Evolutionary conservation across 2,797 vertebrate species (phyloP), one percentile per base, ranked within the genome.

Genomic region (Amblyraja radiata): DNA sequence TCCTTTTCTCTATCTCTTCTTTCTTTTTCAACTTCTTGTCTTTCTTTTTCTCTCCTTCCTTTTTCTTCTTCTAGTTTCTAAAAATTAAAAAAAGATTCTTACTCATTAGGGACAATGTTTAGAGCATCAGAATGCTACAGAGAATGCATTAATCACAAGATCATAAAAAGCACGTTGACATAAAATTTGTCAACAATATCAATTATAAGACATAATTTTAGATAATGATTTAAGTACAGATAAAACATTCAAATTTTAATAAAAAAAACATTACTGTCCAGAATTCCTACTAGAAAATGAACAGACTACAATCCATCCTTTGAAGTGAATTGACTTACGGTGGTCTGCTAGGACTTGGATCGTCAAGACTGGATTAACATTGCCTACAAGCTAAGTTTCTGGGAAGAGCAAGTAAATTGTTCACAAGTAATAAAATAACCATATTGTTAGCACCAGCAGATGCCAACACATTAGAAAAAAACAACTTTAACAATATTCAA

Each of bases 351-450:
- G 96, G 98, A 98, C 98, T 97, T 98, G 98, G 98, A 97, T 96
- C 97, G 95, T 96, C 98, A 98, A 98, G 98, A 98, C 98, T 98
- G 97, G 98, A 98, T 98, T 98, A 98, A 98, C 98, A 98, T 98
- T 97, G 98, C 98, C 98, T 99, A 99, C 97, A 97, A 98, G 98
- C 98, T 99, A 99, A 98, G 98, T 97, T 96, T 97, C 98, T 99
- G 98, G 98, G 98, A 99, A 97, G 98, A 99, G 98, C 98, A 99
- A 98, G 98, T 99, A 98, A 97, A 99, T 97, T 96, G 97, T 99
- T 98, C 98, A 99, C 97, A 99, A 97, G 96, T 96, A 97, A 96
- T 96, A 96, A 96, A 96, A 95, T 96, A 94, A 97, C 95, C 96
- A 96, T 96, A 93, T 95, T 94, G 95, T 96, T 94, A 96, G 96